Conservation (phyloP, 2,797 vertebrate species). For the Hipposideros larvatus region DNA sequence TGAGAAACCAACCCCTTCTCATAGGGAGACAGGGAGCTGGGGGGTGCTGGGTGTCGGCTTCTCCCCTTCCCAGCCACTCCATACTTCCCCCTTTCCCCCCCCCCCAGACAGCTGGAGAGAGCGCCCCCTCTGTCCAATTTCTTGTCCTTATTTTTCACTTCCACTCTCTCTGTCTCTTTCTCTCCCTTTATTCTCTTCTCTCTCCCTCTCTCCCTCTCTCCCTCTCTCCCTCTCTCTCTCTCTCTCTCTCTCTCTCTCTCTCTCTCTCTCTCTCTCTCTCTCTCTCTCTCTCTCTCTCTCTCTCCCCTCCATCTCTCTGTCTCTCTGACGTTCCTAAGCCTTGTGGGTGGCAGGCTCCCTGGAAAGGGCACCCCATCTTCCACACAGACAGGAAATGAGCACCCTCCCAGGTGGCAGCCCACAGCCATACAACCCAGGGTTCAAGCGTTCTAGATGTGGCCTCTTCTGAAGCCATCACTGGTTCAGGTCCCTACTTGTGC, state of each 20-base stretch:
- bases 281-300: slow-evolving; percentile 39
- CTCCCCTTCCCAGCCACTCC: neutral
- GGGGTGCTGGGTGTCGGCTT: rapidly evolving
- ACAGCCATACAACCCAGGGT: neutral
- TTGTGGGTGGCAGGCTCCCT: neutral
- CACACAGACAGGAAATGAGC: neutral
- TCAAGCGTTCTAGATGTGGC: slow-evolving; percentile 68
- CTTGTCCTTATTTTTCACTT: slow-evolving; percentile 26
- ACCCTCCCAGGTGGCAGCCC: neutral
- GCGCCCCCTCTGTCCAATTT: neutral
- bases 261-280: neutral
- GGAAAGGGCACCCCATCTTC: neutral
- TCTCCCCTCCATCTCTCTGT: neutral
- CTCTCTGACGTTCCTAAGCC: neutral
- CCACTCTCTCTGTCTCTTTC: slow-evolving; percentile 57
- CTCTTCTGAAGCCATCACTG: neutral
- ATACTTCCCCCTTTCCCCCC: neutral
- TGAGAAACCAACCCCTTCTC: neutral
- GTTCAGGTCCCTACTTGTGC: neutral
- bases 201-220: slow-evolving; percentile 65
- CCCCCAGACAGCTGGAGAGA: neutral
- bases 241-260: neutral
- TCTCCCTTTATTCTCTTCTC: neutral
- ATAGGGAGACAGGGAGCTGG: neutral
- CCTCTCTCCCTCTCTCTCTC: slow-evolving; percentile 46